Conservation (phyloP, 2,797 vertebrate species). For the Somateria mollissima region DNA sequence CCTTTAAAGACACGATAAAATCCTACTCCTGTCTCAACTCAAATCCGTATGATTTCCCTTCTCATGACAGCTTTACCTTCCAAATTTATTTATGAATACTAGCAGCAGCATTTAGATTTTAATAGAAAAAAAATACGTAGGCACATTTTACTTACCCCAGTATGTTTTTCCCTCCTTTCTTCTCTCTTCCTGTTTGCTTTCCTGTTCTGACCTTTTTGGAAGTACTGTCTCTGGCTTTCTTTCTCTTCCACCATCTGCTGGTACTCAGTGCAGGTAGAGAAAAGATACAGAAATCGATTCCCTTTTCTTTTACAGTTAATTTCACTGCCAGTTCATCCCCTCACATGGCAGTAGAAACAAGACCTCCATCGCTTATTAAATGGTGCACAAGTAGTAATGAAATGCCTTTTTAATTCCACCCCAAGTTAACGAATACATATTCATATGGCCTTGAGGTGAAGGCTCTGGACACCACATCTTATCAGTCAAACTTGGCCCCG, state of each 20-base stretch:
- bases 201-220: background rate
- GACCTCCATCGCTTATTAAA: background rate
- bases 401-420: background rate
- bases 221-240: background rate
- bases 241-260: background rate
- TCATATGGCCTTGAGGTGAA: fast-evolving
- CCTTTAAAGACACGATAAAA: background rate
- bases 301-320: background rate
- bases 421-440: background rate
- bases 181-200: background rate
- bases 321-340: background rate
- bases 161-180: background rate
- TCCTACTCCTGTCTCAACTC: background rate
- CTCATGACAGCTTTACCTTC: background rate
- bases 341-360: background rate
- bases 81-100: background rate
- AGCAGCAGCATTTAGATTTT: background rate
- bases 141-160: background rate
- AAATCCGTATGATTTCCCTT: background rate
- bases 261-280: background rate
- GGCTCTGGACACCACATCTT: background rate
- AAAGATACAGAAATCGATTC: background rate
- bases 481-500: background rate
- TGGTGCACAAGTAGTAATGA: background rate
- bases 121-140: background rate